Percentiles rank a stretch among this genome's conserved stretches.
Evolutionary conservation across 2,113 vertebrate genomes (phyloP).

Genomic region (Cryptomyrus ogoouensis): DNA sequence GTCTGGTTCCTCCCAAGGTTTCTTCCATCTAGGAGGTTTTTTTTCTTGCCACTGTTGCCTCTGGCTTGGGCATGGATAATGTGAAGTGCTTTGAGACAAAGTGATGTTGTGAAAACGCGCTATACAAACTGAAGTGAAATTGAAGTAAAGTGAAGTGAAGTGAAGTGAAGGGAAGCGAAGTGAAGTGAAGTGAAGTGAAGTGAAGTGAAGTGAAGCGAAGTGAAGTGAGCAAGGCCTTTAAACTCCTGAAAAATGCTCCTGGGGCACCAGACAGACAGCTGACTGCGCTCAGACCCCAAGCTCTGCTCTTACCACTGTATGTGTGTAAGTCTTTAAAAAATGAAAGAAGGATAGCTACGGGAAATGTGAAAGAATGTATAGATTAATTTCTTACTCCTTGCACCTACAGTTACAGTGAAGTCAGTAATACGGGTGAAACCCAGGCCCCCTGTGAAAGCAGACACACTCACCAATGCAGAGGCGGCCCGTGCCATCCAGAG

Average conservation of each 20-base stretch:
- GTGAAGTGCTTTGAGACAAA: too few relatives aligned
- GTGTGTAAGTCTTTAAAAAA: not conserved
- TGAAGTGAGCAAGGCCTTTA: not conserved
- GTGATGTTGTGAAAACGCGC: too few relatives aligned
- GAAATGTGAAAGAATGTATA: not conserved
- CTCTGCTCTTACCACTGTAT: not conserved
- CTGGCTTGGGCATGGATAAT: too few relatives aligned
- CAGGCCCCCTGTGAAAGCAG: not conserved
- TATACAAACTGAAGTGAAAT: too few relatives aligned
- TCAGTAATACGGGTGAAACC: not conserved
- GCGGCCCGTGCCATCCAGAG: conserved; percentile 57
- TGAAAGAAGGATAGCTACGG: not conserved
- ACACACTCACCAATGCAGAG: conserved; percentile 61
- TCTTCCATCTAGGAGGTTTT: too few relatives aligned
- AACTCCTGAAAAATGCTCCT: not conserved
- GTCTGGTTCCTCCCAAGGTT: too few relatives aligned
- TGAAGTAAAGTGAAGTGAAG: too few relatives aligned
- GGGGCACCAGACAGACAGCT: not conserved
- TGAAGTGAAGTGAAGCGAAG: too few relatives aligned
- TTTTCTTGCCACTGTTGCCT: too few relatives aligned
- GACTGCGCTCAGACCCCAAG: not conserved
- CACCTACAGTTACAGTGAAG: not conserved
- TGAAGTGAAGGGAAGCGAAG: not conserved
- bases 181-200: too few relatives aligned
- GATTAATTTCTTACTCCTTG: not conserved